Percentiles rank a stretch among this genome's conserved stretches.
Conservation (phyloP, 2,797 vertebrate species). For the Chelmon rostratus region DNA sequence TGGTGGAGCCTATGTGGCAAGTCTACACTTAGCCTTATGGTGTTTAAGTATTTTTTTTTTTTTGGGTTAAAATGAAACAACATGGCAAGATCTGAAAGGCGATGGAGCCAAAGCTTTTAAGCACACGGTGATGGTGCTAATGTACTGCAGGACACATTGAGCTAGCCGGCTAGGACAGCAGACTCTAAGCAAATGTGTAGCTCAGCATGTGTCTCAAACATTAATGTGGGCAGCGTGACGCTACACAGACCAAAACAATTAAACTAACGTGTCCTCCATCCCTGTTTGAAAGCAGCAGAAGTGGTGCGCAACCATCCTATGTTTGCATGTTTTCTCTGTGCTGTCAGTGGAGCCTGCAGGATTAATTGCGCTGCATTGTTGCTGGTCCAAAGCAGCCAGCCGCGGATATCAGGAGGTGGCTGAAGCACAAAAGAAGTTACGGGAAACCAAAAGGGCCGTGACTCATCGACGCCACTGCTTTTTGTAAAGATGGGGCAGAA, state of each 20-base stretch:
- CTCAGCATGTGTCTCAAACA: not conserved
- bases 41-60: not conserved
- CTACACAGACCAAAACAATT: not conserved
- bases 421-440: conserved; percentile 37
- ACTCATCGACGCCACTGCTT: conserved; percentile 23
- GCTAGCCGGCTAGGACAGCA: not conserved
- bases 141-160: not conserved
- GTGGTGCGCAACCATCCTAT: conserved; percentile 12
- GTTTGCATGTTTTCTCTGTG: conserved; percentile 28
- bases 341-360: conserved; percentile 17
- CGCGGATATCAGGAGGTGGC: conserved; percentile 23
- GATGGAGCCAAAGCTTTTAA: not conserved
- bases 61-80: conserved; percentile 2
- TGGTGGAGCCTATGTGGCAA: conserved; percentile 20
- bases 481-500: conserved; percentile 25
- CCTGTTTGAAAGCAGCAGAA: not conserved
- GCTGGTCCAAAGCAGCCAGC: conserved; percentile 23
- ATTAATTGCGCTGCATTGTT: conserved; percentile 61
- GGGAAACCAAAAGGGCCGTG: not conserved
- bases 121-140: not conserved
- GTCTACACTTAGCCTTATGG: conserved; percentile 24
- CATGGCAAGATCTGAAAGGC: not conserved
- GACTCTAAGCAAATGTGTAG: not conserved
- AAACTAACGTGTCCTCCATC: not conserved
- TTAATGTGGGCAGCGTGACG: not conserved